Percentiles rank a stretch among this genome's conserved stretches.
These are phyloP conservation scores for Melanotus villosus DNA, from an alignment of 2,888 invertebrate genomes.

Conservation along the genomic window DNA sequence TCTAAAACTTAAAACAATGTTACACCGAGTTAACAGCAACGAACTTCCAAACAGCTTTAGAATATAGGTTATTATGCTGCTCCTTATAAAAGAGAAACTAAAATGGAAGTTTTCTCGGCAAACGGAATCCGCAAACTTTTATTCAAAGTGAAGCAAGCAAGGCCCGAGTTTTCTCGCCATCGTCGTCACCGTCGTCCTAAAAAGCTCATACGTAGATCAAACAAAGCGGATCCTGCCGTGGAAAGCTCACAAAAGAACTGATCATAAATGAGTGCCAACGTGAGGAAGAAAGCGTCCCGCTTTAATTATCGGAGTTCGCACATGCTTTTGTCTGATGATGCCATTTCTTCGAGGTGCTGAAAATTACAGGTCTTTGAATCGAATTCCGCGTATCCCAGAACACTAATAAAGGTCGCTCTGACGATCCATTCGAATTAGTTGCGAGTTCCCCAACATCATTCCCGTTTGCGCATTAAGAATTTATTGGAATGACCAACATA, in stretches of 20 bases:
- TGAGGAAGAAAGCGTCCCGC: constrained; percentile 54
- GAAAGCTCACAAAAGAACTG: constrained; percentile 45
- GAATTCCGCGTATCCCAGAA: constrained; percentile 56
- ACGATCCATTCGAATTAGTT: constrained; percentile 58
- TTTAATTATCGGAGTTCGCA: constrained; percentile 64
- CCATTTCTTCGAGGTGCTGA: constrained; percentile 58
- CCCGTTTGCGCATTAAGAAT: constrained; percentile 38
- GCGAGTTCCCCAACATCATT: constrained; percentile 45
- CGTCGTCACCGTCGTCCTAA: constrained; percentile 16
- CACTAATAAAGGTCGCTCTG: constrained; percentile 57
- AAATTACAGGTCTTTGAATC: constrained; percentile 54
- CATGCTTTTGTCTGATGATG: constrained; percentile 64
- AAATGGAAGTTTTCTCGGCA: constrained; percentile 37
- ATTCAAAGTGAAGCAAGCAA: constrained; percentile 34
- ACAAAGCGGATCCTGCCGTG: constrained; percentile 35
- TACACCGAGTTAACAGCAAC: constrained; percentile 43
- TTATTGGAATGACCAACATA: constrained; percentile 31
- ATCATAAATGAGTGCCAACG: constrained; percentile 45
- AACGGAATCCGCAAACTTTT: constrained; percentile 42
- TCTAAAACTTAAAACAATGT: constrained; percentile 55
- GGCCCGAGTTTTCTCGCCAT: neutral
- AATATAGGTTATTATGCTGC: constrained; percentile 45
- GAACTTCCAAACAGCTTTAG: constrained; percentile 42
- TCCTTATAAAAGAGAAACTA: constrained; percentile 38
- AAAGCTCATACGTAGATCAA: constrained; percentile 45